A percentile compares a stretch with the other conserved stretches of the same genome.
Evolutionary conservation across 2,888 invertebrate species (phyloP).

Genomic region (Plusia festucae): DNA sequence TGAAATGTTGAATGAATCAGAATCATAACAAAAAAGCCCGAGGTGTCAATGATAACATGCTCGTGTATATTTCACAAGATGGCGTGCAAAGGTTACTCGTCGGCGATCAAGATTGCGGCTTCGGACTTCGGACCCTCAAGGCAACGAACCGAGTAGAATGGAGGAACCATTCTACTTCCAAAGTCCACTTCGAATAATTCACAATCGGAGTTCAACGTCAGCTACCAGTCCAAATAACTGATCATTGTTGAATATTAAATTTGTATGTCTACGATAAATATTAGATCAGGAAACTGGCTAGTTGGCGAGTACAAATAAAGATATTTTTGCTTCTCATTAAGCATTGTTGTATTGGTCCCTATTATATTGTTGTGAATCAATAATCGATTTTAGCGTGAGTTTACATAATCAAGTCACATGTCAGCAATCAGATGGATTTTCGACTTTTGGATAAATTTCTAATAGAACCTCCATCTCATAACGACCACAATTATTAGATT

Average conservation of each 20-base stretch:
- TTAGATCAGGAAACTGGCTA: slow-evolving; percentile 37
- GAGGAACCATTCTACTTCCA: not conserved
- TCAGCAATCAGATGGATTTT: too few relatives aligned
- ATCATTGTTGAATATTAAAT: slow-evolving; percentile 25
- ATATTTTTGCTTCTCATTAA: slow-evolving; percentile 20
- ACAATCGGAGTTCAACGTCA: slow-evolving; percentile 15
- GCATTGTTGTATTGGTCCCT: not conserved
- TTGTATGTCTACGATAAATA: slow-evolving; percentile 33
- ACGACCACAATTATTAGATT: not conserved
- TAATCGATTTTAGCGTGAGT: too few relatives aligned
- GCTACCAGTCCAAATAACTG: slow-evolving; percentile 6
- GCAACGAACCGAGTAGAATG: too few relatives aligned
- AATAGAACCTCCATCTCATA: not conserved
- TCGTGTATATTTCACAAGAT: not conserved
- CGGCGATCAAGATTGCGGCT: slow-evolving; percentile 8
- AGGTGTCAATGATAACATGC: not conserved
- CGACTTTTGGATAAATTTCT: too few relatives aligned
- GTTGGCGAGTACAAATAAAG: slow-evolving; percentile 32
- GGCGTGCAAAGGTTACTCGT: slow-evolving; percentile 1
- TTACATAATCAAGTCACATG: too few relatives aligned
- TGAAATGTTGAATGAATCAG: slow-evolving; percentile 4
- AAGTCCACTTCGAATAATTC: not conserved
- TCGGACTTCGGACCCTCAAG: slow-evolving; percentile 49
- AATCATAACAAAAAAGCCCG: not conserved
- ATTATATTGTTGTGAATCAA: not conserved